Percentiles rank a stretch among this genome's conserved stretches.
Conservation (phyloP, 2,888 invertebrate genomes). For the Steinernema carpocapsae region DNA sequence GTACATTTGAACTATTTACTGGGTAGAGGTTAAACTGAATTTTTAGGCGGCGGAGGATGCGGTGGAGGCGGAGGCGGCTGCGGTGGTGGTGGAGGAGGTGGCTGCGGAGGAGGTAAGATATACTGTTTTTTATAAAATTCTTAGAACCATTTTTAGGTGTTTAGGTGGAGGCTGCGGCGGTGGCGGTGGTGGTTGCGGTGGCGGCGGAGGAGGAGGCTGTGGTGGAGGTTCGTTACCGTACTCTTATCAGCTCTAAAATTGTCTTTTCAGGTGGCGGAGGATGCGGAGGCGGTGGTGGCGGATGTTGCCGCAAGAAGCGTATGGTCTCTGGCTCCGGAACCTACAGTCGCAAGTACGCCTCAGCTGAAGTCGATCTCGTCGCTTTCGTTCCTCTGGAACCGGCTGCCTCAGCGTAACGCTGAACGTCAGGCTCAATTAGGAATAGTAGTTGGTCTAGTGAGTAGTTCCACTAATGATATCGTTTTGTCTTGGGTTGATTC, state of each 20-base stretch:
- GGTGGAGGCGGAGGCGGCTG: neutral
- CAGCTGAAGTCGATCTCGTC: constrained; percentile 27
- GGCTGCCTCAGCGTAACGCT: neutral
- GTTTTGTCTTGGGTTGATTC: constrained; percentile 22
- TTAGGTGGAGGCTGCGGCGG: neutral
- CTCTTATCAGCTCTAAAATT: too few species aligned
- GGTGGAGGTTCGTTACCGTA: constrained; percentile 12
- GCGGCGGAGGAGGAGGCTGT: constrained; percentile 7
- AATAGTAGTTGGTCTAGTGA: constrained; percentile 7
- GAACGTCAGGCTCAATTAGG: constrained; percentile 26
- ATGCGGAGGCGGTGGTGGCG: constrained; percentile 7
- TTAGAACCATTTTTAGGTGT: too few species aligned
- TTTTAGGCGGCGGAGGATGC: constrained; percentile 5
- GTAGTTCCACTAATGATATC: constrained; percentile 13
- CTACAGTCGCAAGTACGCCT: constrained; percentile 31
- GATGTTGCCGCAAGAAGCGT: constrained; percentile 30
- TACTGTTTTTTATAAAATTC: too few species aligned
- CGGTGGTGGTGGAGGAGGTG: neutral
- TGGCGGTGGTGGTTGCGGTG: neutral
- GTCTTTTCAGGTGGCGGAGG: constrained; percentile 10
- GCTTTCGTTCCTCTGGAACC: constrained; percentile 11
- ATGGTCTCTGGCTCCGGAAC: constrained; percentile 22
- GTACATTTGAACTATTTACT: too few species aligned
- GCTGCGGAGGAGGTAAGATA: neutral
- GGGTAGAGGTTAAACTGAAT: too few species aligned